These are phyloP conservation scores for Phyllotis vaccarum DNA, from an alignment of 2,797 vertebrate genomes.

Conservation along the genomic window DNA sequence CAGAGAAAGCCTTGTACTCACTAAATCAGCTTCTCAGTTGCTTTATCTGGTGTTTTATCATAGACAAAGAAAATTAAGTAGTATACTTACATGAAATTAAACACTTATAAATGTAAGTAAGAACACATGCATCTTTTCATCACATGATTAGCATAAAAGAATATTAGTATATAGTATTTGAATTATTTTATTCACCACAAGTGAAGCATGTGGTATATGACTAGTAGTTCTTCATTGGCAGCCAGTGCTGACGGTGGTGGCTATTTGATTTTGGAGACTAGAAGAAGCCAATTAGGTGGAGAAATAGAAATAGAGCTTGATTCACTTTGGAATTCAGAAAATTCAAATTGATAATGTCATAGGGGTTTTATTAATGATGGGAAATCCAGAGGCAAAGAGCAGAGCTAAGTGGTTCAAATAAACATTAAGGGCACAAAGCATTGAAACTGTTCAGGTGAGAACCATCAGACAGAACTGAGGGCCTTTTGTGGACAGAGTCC, in stretches of 20 bases:
- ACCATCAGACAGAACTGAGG: not conserved
- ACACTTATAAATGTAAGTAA: not conserved
- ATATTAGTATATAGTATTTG: not conserved
- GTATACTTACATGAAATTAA: not conserved
- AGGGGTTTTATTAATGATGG: not conserved
- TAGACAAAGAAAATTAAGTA: not conserved
- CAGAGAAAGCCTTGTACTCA: not conserved
- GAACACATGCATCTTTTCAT: not conserved
- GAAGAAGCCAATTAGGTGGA: not conserved
- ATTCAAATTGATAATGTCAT: not conserved
- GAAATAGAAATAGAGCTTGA: not conserved
- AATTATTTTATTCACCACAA: not conserved
- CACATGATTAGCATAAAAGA: not conserved
- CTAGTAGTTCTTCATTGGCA: not conserved
- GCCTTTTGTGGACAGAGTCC: not conserved
- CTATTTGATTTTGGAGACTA: constrained; percentile 29
- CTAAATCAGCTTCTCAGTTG: not conserved
- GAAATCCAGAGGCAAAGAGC: not conserved
- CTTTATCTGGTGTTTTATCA: not conserved
- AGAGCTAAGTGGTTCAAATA: not conserved
- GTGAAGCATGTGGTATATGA: not conserved
- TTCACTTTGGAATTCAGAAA: constrained; percentile 41
- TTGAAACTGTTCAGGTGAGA: not conserved
- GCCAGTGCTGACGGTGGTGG: not conserved
- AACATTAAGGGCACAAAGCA: not conserved